Conservation (phyloP, 2,797 vertebrate species). For the Loriculus beryllinus region DNA sequence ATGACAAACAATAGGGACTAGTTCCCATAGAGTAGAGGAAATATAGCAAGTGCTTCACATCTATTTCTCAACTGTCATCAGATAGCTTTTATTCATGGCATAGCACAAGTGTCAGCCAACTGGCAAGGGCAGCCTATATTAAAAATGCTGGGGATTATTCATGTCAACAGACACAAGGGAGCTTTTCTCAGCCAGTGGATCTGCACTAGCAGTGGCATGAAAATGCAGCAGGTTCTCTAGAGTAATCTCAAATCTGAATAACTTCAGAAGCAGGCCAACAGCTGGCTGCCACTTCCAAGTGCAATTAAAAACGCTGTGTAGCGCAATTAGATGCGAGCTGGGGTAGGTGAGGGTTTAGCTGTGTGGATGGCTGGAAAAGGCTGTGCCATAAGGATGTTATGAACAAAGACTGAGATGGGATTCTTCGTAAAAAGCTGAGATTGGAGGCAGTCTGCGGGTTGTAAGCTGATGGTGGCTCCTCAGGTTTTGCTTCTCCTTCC, state of each 20-base stretch:
- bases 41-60: neutral
- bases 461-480: neutral
- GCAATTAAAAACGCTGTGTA: neutral
- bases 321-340: rapidly evolving
- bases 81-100: constrained; percentile 64
- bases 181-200: constrained; percentile 12
- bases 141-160: constrained; percentile 60
- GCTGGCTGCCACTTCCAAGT: neutral
- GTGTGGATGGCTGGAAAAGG: neutral
- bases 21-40: neutral
- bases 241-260: constrained; percentile 19
- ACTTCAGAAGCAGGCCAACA: constrained; percentile 28
- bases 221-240: constrained; percentile 29
- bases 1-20: constrained; percentile 2
- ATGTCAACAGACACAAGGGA: constrained; percentile 60
- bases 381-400: neutral
- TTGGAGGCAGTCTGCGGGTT: neutral
- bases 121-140: constrained; percentile 50
- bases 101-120: constrained; percentile 66
- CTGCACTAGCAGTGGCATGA: neutral
- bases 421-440: neutral
- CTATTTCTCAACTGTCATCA: constrained; percentile 61
- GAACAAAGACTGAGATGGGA: neutral
- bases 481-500: neutral
- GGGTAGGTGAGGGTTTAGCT: neutral